Conservation (phyloP, 1,140 invertebrate genomes). For the Anagrus nilaparvatae region DNA sequence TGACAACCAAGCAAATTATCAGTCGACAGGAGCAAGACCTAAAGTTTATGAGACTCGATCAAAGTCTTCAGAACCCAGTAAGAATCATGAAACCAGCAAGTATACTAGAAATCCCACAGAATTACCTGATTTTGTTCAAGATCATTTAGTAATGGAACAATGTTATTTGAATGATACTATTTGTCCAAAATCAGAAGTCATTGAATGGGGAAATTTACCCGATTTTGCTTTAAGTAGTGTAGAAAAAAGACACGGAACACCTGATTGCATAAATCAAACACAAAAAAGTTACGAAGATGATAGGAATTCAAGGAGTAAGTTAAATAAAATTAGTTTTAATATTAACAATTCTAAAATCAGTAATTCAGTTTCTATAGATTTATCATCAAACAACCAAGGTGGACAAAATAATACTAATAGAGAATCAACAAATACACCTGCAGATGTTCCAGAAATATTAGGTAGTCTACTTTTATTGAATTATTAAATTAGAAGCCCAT, state of each 20-base stretch:
- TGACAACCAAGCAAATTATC: constrained; percentile 34
- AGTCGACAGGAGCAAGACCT: constrained; percentile 45
- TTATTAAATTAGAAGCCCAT: neutral
- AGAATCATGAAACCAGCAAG: constrained; percentile 21
- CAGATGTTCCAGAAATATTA: constrained; percentile 23
- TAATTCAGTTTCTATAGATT: too few relatives aligned
- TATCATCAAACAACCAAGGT: too few relatives aligned
- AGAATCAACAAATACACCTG: constrained; percentile 15
- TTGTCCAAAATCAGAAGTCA: constrained; percentile 15
- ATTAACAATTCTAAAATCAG: too few relatives aligned
- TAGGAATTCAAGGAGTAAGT: too few relatives aligned
- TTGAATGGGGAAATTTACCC: constrained; percentile 41
- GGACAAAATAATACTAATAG: too few relatives aligned
- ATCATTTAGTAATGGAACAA: constrained; percentile 50
- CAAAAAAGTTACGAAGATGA: too few relatives aligned
- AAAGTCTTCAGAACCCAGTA: constrained; percentile 17
- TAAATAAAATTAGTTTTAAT: too few relatives aligned
- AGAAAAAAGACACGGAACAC: constrained; percentile 25
- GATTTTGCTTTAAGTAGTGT: constrained; percentile 40
- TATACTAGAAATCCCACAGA: constrained; percentile 41
- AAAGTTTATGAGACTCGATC: constrained; percentile 40
- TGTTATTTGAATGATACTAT: constrained; percentile 37
- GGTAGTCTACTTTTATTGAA: too few relatives aligned
- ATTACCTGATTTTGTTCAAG: constrained; percentile 51
- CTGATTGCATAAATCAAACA: too few relatives aligned